Evolutionary conservation across 2,113 vertebrate species (phyloP).

Genomic region (Agapornis roseicollis): DNA sequence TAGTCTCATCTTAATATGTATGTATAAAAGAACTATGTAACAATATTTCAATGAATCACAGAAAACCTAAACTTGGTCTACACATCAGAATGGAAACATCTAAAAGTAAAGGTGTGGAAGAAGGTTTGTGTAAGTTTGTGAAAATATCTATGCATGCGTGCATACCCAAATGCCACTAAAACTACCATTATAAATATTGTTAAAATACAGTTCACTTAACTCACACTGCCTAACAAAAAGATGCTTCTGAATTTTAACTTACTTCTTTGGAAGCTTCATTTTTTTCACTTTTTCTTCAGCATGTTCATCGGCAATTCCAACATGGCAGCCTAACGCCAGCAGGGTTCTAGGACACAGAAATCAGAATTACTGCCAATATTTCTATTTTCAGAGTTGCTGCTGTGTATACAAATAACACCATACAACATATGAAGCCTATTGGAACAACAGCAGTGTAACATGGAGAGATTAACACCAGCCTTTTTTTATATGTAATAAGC

Average conservation of each 20-base stretch:
- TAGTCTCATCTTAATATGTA: background rate
- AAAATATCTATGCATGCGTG: background rate
- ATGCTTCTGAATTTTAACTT: constrained; percentile 62
- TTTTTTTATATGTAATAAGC: background rate
- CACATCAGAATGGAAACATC: background rate
- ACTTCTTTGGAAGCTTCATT: constrained; percentile 91
- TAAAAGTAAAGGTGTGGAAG: background rate
- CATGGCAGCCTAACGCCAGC: constrained; percentile 91
- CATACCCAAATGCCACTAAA: background rate
- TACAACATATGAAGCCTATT: background rate
- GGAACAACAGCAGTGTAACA: background rate
- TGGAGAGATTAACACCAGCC: background rate
- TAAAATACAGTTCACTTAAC: background rate
- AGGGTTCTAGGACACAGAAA: constrained; percentile 82
- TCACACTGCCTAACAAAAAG: background rate
- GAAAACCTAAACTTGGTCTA: background rate
- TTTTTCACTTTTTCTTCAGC: constrained; percentile 91
- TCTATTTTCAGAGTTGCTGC: background rate
- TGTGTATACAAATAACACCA: background rate
- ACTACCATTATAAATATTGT: background rate
- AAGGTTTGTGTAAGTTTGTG: background rate
- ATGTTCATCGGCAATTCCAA: constrained; percentile 90
- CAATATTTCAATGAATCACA: background rate
- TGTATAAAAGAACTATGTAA: background rate
- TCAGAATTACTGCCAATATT: background rate